phyloP scores from a whole-genome alignment of 2,888 invertebrate species.

The Dioctria rufipes region DNA sequence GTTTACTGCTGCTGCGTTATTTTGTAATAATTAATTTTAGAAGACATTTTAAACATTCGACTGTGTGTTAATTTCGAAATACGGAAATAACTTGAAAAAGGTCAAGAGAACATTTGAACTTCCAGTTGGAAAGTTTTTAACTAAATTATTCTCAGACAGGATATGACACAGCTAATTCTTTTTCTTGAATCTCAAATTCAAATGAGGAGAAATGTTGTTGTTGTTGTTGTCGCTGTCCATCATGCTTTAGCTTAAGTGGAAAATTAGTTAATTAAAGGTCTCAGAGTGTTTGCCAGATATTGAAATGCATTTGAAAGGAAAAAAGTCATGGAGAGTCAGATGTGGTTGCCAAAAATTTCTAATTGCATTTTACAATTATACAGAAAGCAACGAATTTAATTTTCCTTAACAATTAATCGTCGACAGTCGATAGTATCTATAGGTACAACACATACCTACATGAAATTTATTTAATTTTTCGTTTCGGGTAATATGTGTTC shows the following conservation, averaged over 20 bases:
- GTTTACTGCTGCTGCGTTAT: conserved; percentile 48
- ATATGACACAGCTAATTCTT: too few relatives aligned
- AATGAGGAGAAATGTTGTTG: too few relatives aligned
- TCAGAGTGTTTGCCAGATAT: conserved; percentile 22
- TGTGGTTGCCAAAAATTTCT: background rate
- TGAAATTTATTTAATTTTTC: background rate
- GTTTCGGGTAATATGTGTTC: background rate
- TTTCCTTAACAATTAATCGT: background rate
- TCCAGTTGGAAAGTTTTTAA: background rate
- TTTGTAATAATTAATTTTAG: conserved; percentile 57
- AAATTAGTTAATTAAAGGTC: conserved; percentile 27
- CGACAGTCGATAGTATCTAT: background rate
- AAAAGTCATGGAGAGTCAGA: background rate
- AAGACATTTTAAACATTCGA: conserved; percentile 2
- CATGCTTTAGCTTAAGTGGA: background rate
- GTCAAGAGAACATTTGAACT: conserved; percentile 52
- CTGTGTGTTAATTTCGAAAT: conserved; percentile 14
- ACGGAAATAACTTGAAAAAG: conserved; percentile 53
- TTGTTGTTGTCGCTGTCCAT: background rate
- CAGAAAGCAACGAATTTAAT: background rate
- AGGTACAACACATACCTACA: background rate
- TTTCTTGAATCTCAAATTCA: too few relatives aligned
- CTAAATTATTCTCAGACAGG: background rate
- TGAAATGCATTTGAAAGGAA: background rate
- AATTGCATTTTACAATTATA: background rate